Evolutionary conservation across 2,888 invertebrate genomes (phyloP).

Genomic region (Netelia inedita): DNA sequence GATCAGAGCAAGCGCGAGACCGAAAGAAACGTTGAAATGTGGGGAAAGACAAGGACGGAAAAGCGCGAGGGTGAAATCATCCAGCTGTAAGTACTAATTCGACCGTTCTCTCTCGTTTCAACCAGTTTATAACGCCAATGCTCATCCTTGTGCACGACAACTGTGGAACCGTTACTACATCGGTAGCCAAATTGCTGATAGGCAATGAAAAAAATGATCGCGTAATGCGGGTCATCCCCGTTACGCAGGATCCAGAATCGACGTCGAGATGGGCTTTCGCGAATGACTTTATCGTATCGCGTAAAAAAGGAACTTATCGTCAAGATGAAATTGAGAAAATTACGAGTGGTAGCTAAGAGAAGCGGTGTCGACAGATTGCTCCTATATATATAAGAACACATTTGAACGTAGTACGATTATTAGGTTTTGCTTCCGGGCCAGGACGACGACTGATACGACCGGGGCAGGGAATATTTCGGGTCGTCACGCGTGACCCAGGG

Average conservation of each 20-base stretch:
- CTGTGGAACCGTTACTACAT: neutral
- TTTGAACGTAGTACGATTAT: neutral
- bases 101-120: conserved; percentile 62
- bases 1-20: neutral
- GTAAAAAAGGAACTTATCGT: neutral
- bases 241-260: neutral
- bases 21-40: conserved; percentile 26
- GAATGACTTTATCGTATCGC: neutral
- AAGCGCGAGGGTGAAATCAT: conserved; percentile 75
- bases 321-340: neutral
- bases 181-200: neutral
- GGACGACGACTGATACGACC: conserved; percentile 44
- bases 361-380: conserved; percentile 4
- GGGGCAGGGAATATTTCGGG: conserved; percentile 50
- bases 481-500: conserved; percentile 63
- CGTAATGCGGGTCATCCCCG: neutral
- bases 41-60: conserved; percentile 25
- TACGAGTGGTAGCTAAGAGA: neutral
- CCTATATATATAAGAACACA: neutral
- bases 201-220: neutral
- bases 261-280: neutral
- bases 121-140: conserved; percentile 68
- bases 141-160: conserved; percentile 47
- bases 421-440: conserved; percentile 42
- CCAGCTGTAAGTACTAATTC: conserved; percentile 71